phyloP scores from a whole-genome alignment of 2,797 vertebrate species.

The Gouania willdenowi region DNA sequence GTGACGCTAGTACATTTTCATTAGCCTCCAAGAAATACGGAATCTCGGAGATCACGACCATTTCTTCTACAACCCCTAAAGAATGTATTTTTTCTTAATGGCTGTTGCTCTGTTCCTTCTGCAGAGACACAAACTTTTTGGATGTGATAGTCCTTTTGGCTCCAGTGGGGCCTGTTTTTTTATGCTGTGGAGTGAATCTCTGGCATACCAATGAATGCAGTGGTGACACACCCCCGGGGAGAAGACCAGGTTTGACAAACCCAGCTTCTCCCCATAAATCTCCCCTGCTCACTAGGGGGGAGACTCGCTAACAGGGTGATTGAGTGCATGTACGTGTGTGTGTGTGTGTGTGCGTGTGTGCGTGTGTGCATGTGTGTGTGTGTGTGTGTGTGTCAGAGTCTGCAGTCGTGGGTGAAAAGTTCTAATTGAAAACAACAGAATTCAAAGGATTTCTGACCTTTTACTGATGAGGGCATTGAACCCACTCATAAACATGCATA shows the following conservation, averaged over 20 bases:
- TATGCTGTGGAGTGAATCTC: conserved; percentile 45
- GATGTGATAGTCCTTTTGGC: conserved; percentile 43
- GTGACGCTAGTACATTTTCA: conserved; percentile 45
- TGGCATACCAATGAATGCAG: conserved; percentile 60
- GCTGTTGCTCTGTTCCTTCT: conserved; percentile 30
- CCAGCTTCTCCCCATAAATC: conserved; percentile 73
- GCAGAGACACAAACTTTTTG: conserved; percentile 40
- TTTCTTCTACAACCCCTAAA: conserved; percentile 31
- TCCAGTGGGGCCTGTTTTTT: conserved; percentile 50
- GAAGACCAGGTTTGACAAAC: conserved; percentile 57
- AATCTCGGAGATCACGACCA: conserved; percentile 36
- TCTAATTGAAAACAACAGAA: conserved; percentile 58
- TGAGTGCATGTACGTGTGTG: conserved; percentile 10
- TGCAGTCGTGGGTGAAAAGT: conserved; percentile 34
- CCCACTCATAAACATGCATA: conserved; percentile 59
- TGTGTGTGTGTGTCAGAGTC: conserved; percentile 24
- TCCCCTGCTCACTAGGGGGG: conserved; percentile 55
- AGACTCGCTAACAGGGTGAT: conserved; percentile 44
- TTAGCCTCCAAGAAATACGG: conserved; percentile 39
- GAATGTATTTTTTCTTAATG: conserved; percentile 49
- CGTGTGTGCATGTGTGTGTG: neutral
- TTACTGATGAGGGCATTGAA: conserved; percentile 48
- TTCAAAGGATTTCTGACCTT: conserved; percentile 56
- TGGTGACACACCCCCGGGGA: conserved; percentile 47
- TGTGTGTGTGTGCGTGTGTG: conserved; percentile 1